Evolutionary conservation across 2,888 invertebrate genomes (phyloP).

Genomic region (Acholoe squamosa): DNA sequence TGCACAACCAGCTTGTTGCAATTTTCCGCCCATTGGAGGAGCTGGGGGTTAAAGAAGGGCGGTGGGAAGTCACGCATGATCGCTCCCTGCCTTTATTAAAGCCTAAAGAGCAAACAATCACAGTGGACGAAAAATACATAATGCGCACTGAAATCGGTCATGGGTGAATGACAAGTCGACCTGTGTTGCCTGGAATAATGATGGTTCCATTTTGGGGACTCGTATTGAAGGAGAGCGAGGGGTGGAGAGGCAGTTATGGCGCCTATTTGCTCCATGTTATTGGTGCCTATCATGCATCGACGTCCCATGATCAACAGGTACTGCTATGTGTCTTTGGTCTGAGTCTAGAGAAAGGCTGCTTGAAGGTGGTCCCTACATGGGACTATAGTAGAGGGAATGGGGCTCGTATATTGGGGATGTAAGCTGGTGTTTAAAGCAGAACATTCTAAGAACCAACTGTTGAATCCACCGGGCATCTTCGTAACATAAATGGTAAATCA

Average conservation of each 20-base stretch:
- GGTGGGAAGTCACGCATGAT: not conserved
- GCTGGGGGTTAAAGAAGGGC: constrained; percentile 21
- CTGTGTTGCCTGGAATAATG: constrained; percentile 7
- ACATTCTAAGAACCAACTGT: too few relatives aligned
- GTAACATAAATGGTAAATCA: too few relatives aligned
- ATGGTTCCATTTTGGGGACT: not conserved
- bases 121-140: not conserved
- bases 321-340: not conserved
- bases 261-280: not conserved
- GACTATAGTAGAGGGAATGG: too few relatives aligned
- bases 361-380: too few relatives aligned
- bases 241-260: not conserved
- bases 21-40: constrained; percentile 42
- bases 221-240: not conserved
- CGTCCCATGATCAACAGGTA: constrained; percentile 17
- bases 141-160: not conserved
- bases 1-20: constrained; percentile 39
- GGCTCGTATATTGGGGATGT: too few relatives aligned
- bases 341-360: too few relatives aligned
- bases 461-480: too few relatives aligned
- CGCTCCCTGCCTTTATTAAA: not conserved
- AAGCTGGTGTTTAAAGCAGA: too few relatives aligned
- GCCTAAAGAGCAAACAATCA: not conserved
- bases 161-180: constrained; percentile 17
- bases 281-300: constrained; percentile 18